Evolutionary conservation across 2,797 vertebrate species (phyloP).

Genomic region (Lateolabrax maculatus): DNA sequence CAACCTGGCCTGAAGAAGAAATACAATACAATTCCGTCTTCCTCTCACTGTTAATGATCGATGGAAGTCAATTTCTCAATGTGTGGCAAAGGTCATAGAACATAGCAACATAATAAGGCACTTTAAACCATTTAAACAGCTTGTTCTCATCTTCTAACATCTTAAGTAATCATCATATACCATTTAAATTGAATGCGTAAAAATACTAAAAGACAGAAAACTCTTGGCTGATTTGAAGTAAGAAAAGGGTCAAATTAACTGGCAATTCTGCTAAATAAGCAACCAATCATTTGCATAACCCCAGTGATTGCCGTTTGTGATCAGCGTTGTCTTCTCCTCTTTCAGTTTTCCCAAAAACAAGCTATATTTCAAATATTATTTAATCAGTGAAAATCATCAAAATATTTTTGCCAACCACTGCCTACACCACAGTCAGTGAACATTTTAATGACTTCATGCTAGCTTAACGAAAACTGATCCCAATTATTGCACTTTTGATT

Average conservation of each 20-base stretch:
- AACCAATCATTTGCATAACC: conserved; percentile 22
- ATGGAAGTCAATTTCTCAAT: neutral
- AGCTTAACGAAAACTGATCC: conserved; percentile 62
- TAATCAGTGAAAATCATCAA: conserved; percentile 47
- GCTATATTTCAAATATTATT: neutral
- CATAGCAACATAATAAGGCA: conserved; percentile 7
- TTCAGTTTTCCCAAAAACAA: conserved; percentile 36
- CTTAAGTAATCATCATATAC: conserved; percentile 18
- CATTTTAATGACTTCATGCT: conserved; percentile 66
- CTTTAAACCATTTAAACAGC: conserved; percentile 9
- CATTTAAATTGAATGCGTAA: conserved; percentile 12
- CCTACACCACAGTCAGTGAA: conserved; percentile 42
- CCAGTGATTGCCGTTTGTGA: conserved; percentile 50
- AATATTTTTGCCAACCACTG: conserved; percentile 37
- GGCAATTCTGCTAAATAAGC: conserved; percentile 41
- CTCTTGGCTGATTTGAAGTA: conserved; percentile 17
- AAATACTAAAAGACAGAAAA: conserved; percentile 27
- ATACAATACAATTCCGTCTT: neutral
- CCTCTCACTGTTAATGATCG: neutral
- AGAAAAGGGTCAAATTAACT: conserved; percentile 47
- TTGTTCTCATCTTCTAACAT: conserved; percentile 34
- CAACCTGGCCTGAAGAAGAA: neutral
- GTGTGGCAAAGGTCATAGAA: neutral
- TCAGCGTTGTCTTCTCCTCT: conserved; percentile 47
- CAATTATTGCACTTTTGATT: conserved; percentile 71